Conservation (phyloP, 2,113 vertebrate genomes). For the Dipodomys ordii region DNA sequence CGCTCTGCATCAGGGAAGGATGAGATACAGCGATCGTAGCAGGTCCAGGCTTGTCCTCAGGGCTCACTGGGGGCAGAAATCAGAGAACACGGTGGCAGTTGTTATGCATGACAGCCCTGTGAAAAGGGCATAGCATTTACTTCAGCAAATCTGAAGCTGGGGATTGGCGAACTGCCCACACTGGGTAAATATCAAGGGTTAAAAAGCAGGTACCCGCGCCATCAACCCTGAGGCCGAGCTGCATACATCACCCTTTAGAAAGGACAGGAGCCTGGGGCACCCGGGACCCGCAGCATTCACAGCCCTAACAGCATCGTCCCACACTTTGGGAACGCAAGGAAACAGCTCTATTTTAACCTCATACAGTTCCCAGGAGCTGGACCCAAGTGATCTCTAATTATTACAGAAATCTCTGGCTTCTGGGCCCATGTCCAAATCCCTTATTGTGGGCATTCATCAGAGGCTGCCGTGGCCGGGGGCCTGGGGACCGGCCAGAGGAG, state of each 20-base stretch:
- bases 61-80: background rate
- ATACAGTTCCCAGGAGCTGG: background rate
- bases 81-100: background rate
- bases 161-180: conserved; percentile 50
- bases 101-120: conserved; percentile 2
- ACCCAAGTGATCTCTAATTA: conserved; percentile 22
- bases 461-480: background rate
- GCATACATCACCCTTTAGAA: conserved; percentile 56
- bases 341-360: conserved; percentile 31
- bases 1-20: background rate
- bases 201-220: conserved; percentile 44
- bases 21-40: rapidly evolving
- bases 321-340: conserved; percentile 23
- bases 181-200: conserved; percentile 77
- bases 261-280: conserved; percentile 54
- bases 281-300: background rate
- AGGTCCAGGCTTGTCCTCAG: background rate
- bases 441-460: background rate
- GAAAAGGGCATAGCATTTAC: conserved; percentile 80
- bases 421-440: conserved; percentile 6
- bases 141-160: conserved; percentile 48
- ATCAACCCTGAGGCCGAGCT: background rate
- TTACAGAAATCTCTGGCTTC: conserved; percentile 31
- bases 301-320: background rate
- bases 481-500: background rate